phyloP scores from a whole-genome alignment of 2,113 vertebrate species.

The Anguilla rostrata region DNA sequence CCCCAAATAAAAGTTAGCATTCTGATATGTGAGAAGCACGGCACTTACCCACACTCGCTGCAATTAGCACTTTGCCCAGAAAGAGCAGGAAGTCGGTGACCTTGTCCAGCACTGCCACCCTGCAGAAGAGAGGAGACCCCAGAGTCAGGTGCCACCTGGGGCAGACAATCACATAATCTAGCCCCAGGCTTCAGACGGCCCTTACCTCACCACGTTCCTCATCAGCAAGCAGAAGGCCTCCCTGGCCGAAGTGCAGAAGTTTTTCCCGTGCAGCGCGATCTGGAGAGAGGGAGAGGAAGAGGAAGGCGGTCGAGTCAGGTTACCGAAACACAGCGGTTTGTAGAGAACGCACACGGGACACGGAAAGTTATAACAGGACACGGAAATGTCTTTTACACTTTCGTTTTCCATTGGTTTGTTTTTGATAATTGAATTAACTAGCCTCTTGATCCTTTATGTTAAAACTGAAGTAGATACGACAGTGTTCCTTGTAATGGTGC shows the following conservation, averaged over 20 bases:
- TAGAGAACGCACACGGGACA: too few species aligned
- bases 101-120: constrained; percentile 91
- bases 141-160: neutral
- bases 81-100: constrained; percentile 91
- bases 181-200: neutral
- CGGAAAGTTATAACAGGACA: neutral
- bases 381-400: neutral
- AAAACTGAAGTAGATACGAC: neutral
- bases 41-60: constrained; percentile 87
- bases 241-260: constrained; percentile 89
- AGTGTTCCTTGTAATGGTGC: neutral
- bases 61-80: constrained; percentile 89
- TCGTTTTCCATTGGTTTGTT: neutral
- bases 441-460: neutral
- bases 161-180: neutral
- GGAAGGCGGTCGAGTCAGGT: neutral
- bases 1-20: neutral
- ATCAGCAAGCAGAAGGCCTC: constrained; percentile 91
- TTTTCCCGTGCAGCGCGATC: constrained; percentile 95
- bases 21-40: neutral
- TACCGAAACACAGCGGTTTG: neutral
- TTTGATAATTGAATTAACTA: neutral
- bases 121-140: constrained; percentile 54
- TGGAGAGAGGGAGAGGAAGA: constrained; percentile 52
- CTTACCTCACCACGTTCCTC: constrained; percentile 91